Evolutionary conservation across 2,113 vertebrate species (phyloP).

Genomic region (Burhinus bistriatus): DNA sequence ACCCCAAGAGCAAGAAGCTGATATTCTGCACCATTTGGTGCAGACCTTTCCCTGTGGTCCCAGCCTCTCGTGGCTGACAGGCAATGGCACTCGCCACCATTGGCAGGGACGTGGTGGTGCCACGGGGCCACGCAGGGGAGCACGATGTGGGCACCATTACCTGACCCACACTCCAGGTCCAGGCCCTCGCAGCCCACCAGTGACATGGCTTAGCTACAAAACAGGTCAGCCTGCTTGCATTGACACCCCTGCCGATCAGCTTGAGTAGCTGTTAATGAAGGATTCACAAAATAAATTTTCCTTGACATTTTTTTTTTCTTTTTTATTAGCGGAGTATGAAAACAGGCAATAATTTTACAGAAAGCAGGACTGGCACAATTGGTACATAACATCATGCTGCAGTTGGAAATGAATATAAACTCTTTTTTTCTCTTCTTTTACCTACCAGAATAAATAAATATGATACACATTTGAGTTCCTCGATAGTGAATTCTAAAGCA

Average conservation of each 20-base stretch:
- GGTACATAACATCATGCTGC: constrained; percentile 74
- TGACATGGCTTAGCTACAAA: fast-evolving
- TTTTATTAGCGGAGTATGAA: constrained; percentile 77
- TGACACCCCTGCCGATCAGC: fast-evolving
- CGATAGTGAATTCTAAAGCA: constrained; percentile 72
- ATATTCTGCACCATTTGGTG: neutral
- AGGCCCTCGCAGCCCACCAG: neutral
- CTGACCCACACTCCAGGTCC: neutral
- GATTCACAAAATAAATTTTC: neutral
- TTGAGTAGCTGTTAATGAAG: neutral
- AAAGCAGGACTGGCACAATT: constrained; percentile 67
- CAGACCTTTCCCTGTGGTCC: neutral
- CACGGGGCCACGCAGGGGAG: too few relatives aligned
- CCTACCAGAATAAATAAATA: constrained; percentile 83
- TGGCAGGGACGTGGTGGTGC: fast-evolving
- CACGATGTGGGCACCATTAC: fast-evolving
- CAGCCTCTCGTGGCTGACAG: neutral
- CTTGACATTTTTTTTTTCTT: neutral
- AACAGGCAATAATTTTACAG: constrained; percentile 78
- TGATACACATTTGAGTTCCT: constrained; percentile 70
- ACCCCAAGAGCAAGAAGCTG: neutral
- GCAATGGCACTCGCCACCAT: neutral
- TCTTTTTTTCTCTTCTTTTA: constrained; percentile 50
- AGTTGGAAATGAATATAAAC: constrained; percentile 60
- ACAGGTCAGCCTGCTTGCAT: neutral